Base-by-base conservation (phyloP, 2,888 invertebrate genomes). In the Maniola hyperantus region DNA sequence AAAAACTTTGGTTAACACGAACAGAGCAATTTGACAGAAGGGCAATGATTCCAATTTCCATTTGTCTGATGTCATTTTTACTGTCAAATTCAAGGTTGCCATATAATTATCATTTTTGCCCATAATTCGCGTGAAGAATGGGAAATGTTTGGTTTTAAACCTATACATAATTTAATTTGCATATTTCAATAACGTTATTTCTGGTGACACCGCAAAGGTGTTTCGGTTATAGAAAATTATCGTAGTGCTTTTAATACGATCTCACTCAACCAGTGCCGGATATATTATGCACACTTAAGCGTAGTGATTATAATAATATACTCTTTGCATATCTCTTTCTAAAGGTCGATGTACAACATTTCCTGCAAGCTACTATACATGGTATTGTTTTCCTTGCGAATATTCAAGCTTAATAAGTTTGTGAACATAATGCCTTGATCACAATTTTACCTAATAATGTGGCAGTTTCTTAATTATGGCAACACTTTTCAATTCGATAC, bases 1-100 rank as follows among this genome's bases (percentile, higher is more conserved):
- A 67, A 39, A 73, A 76, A 74, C 76, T 76, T 83, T 88, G 89
- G 89, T 89, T 89, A 89, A 71, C 78, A 77, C 81, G 36, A 8
- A 77, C 76, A 72, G 75, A 71, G 81, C 79, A 66, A 70, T 83
- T 84, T 83, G 84, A 83, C 85, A 85, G 82, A 79, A 82, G 82
- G 81, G 50, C 59, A 67, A 61, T 44, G 26, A 26, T 26, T 26
- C 26, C 26, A 26, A 13, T 34, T n/a, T 6, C 61, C 55, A 55
- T 15, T 18, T 36, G 11, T 15, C 39, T 39, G 18, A 11, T 39
- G 13, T 34, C 11, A 57, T 20, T 42, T 42, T 5, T 58, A 18
- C 15, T 39, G 11, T 15, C 55, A 18, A 55, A 18, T 48, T 18
- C 11, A 55, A 15, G 36, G 55, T 39, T 55, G 36, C 55, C 55